Evolutionary conservation across 2,797 vertebrate species (phyloP).

Genomic region (Vipera ursinii): DNA sequence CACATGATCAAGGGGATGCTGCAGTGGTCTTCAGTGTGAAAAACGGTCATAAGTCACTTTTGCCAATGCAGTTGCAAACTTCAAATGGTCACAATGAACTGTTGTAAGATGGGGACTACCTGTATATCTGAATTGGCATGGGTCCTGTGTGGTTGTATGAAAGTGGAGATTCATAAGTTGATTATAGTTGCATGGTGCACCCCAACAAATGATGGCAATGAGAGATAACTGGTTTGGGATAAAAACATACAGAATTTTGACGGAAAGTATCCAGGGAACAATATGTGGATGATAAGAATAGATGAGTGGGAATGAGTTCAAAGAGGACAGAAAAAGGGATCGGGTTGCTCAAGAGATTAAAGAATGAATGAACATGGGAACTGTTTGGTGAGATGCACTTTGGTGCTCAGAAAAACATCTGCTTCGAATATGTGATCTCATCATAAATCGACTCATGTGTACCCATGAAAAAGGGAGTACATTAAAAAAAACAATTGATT

Average conservation of each 20-base stretch:
- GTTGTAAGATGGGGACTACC: not conserved
- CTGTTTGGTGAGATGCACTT: not conserved
- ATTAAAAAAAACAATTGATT: not conserved
- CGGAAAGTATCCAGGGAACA: not conserved
- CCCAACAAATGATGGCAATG: not conserved
- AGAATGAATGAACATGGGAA: not conserved
- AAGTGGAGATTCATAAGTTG: not conserved
- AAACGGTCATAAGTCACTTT: no score
- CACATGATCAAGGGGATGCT: not conserved
- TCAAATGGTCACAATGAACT: not conserved
- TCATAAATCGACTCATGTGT: not conserved
- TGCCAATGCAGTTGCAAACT: not conserved
- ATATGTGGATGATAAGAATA: not conserved
- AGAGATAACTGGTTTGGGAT: not conserved
- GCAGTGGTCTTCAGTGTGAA: not conserved
- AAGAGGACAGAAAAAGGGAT: not conserved
- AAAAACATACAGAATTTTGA: not conserved
- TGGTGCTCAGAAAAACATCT: not conserved
- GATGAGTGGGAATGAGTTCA: not conserved
- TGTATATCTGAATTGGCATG: not conserved
- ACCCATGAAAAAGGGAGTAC: not conserved
- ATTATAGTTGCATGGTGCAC: not conserved
- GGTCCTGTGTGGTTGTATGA: not conserved
- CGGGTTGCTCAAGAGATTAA: not conserved
- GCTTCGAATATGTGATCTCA: not conserved